phyloP scores from a whole-genome alignment of 2,888 invertebrate genomes.

The Hydraecia micacea region DNA sequence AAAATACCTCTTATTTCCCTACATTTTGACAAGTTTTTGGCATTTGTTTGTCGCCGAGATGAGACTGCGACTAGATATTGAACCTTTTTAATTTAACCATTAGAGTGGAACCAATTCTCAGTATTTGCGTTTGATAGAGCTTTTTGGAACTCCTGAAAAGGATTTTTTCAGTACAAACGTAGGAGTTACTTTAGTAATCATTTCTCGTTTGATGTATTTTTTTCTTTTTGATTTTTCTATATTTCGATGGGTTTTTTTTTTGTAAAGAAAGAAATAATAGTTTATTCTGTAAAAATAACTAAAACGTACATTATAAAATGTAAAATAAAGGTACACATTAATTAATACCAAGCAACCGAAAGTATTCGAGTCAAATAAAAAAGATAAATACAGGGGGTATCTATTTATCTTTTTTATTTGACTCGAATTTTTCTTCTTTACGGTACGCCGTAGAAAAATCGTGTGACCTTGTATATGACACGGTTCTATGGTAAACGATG shows the following conservation, averaged over 20 bases:
- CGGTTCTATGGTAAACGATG: no score
- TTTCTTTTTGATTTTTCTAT: neutral
- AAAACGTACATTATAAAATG: neutral
- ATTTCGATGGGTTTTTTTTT: neutral
- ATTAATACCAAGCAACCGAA: neutral
- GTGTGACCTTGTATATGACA: no score
- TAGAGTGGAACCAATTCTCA: conserved; percentile 3
- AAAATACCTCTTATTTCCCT: no score
- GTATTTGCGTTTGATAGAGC: neutral
- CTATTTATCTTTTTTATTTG: no score
- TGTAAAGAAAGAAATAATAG: neutral
- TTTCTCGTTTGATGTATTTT: neutral
- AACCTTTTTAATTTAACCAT: neutral
- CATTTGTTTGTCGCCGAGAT: no score
- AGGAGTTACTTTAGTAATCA: neutral
- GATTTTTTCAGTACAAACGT: conserved; percentile 7
- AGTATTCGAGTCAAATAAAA: neutral
- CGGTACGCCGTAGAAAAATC: no score
- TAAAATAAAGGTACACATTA: neutral
- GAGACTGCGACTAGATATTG: neutral
- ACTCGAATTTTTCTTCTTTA: no score
- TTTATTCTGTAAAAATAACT: neutral
- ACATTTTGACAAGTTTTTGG: no score
- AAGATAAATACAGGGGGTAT: no score
- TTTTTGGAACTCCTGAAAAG: conserved; percentile 1